Evolutionary conservation across 1,140 invertebrate genomes (phyloP).

Genomic region (Patella vulgata): DNA sequence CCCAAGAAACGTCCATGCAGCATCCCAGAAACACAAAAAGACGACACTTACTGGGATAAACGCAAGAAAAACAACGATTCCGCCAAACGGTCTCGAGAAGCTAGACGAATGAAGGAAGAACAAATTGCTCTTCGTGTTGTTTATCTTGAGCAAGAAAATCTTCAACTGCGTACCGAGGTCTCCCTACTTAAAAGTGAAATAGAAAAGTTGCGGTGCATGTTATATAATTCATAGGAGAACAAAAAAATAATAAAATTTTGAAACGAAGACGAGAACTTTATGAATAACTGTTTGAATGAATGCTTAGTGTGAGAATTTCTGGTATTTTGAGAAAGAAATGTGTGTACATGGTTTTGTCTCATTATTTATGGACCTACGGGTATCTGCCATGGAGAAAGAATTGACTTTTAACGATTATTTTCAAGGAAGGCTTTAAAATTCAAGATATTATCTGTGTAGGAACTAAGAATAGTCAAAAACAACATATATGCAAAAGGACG

Average conservation of each 20-base stretch:
- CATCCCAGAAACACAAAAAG: constrained; percentile 71
- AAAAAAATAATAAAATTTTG: neutral
- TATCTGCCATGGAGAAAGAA: no score
- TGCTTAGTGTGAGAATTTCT: no score
- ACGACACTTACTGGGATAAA: constrained; percentile 65
- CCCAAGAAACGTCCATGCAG: constrained; percentile 55
- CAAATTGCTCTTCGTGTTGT: constrained; percentile 79
- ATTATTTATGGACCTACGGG: no score
- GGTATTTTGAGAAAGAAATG: no score
- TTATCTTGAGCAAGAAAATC: constrained; percentile 65
- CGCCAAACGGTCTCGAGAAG: constrained; percentile 66
- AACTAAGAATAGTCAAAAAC: no score
- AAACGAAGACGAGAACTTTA: no score
- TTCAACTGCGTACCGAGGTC: constrained; percentile 62
- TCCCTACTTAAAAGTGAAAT: constrained; percentile 57
- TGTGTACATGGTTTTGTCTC: no score
- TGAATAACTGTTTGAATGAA: no score
- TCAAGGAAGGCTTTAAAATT: no score
- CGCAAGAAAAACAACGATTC: constrained; percentile 68
- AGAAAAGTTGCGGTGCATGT: constrained; percentile 55
- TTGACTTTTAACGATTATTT: no score
- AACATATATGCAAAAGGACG: no score
- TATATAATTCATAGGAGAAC: constrained; percentile 44
- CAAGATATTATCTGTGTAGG: no score
- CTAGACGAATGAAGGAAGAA: constrained; percentile 62